Base-by-base conservation (phyloP, 1,140 invertebrate genomes). In the Andricus grossulariae region DNA sequence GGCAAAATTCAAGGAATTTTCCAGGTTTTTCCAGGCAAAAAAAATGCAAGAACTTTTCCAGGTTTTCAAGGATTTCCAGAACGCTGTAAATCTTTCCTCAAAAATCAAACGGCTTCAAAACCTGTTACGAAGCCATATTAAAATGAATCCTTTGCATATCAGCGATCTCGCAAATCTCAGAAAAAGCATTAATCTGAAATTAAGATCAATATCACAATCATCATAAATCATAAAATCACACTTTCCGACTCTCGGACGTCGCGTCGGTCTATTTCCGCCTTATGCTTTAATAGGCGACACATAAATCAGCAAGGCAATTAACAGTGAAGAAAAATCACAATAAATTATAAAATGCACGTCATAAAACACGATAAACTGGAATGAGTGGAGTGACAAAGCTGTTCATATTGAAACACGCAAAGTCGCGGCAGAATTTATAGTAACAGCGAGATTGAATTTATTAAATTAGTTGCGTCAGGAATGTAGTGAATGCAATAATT, bases 241-340 rank as follows among this genome's bases (percentile, higher is more conserved):
- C 25, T 32, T 66, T 66, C 25, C 60, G 60, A 39, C 25, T 39
- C 21, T 45, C 39, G 39, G 8, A 45, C 13, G 60, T n/a, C 39
- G 16, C 13, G 32, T n/a, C n/a, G 25, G 16, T 66, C 60, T 66
- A 66, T 66, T 66, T 66, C 39, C 21, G 21, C 32, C 8, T 39
- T 66, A 32, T 66, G 13, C 21, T 32, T 39, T 45, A 5, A 39
- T n/a, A n/a, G 15, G 25, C 21, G 25, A 45, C 13, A 66, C 60
- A 66, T 66, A 66, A 66, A 66, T 66, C 60, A 66, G n/a, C 60
- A 39, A 66, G 25, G 25, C 60, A 66, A 66, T 66, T 66, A 66
- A 66, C 39, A 39, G 15, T 39, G 6, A 39, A 39, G 60, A 66
- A 66, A 66, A 66, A 66, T 66, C 32, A 66, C 60, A 66, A 66